phyloP scores from a whole-genome alignment of 2,797 vertebrate genomes.

The Morus bassanus region DNA sequence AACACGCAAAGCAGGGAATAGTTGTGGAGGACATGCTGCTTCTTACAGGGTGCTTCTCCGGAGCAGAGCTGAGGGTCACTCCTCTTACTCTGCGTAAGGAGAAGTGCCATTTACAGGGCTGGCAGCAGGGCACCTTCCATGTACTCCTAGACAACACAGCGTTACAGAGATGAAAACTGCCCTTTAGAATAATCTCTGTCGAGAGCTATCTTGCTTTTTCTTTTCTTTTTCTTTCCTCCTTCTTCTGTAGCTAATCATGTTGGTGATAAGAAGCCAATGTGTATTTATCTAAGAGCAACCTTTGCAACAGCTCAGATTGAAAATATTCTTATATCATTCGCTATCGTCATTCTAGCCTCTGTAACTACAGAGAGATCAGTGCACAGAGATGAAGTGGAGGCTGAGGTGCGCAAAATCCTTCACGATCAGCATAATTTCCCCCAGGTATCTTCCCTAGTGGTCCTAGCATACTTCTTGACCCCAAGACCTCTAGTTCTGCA shows the following conservation, averaged over 20 bases:
- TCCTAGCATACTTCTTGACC: accelerated
- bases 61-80: background rate
- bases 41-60: background rate
- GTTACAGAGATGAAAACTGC: background rate
- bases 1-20: background rate
- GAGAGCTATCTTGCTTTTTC: background rate
- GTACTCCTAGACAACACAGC: background rate
- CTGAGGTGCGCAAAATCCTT: background rate
- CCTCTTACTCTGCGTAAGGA: background rate
- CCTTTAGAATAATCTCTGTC: background rate
- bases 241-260: background rate
- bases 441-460: background rate
- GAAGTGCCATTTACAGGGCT: background rate
- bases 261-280: background rate
- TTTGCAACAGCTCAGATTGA: slow-evolving; percentile 25
- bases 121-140: background rate
- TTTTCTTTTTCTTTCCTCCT: background rate
- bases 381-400: background rate
- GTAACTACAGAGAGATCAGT: background rate
- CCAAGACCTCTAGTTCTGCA: background rate
- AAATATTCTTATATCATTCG: background rate
- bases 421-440: accelerated
- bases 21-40: background rate
- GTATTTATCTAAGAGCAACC: slow-evolving; percentile 49
- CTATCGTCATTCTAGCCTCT: background rate